A percentile compares a stretch with the other conserved stretches of the same genome.
These are phyloP conservation scores for Eleutherodactylus coqui DNA, from an alignment of 2,797 vertebrate species.

Conservation along the genomic window DNA sequence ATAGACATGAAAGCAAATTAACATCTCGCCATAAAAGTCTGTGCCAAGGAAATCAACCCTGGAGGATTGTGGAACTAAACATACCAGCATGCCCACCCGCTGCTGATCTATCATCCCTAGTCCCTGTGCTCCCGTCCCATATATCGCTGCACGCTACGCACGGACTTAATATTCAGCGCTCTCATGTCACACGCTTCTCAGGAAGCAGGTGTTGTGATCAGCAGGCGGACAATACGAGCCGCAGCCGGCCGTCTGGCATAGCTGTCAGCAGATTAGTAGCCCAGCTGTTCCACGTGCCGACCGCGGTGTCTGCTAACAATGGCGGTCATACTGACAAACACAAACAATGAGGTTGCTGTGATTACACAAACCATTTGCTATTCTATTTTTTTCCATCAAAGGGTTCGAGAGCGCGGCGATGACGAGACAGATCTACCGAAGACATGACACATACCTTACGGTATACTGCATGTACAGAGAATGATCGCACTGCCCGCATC, in stretches of 20 bases:
- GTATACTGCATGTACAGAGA: too few relatives aligned
- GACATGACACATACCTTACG: not conserved
- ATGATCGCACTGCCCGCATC: too few relatives aligned
- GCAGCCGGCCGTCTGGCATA: not conserved
- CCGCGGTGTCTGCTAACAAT: not conserved
- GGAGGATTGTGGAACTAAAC: not conserved
- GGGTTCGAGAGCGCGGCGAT: not conserved
- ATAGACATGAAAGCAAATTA: too few relatives aligned
- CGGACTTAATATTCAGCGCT: not conserved
- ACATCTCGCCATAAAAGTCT: too few relatives aligned
- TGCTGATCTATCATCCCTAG: too few relatives aligned
- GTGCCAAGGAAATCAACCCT: too few relatives aligned
- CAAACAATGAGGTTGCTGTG: not conserved
- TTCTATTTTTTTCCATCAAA: conserved; percentile 1
- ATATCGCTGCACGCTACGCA: too few relatives aligned
- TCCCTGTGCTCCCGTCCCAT: too few relatives aligned
- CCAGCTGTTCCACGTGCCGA: not conserved
- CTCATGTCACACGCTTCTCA: not conserved
- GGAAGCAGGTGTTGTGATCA: not conserved
- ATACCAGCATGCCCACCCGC: not conserved
- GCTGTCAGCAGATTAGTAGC: not conserved
- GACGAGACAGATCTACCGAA: not conserved
- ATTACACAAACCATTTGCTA: not conserved
- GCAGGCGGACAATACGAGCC: not conserved
- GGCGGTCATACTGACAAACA: not conserved